phyloP scores from a whole-genome alignment of 2,797 vertebrate genomes.

The Dallia pectoralis region DNA sequence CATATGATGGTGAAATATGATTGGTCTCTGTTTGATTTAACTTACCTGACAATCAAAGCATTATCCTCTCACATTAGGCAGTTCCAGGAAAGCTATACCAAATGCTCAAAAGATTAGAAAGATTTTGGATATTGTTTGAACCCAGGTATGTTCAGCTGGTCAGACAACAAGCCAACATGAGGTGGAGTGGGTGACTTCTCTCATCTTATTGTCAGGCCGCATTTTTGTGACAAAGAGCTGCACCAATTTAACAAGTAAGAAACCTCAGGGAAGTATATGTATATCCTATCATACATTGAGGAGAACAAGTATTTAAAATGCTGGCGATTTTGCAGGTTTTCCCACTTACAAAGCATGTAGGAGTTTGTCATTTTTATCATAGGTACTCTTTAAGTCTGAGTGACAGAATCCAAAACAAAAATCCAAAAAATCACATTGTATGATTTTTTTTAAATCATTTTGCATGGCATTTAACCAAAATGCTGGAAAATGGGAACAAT shows the following conservation, averaged over 20 bases:
- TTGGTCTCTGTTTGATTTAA: not conserved
- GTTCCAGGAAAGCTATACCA: not conserved
- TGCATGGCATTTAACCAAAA: not conserved
- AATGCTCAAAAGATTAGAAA: not conserved
- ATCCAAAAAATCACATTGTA: too few species aligned
- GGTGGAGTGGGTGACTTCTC: not conserved
- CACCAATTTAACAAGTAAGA: not conserved
- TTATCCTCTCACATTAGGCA: not conserved
- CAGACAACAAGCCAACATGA: not conserved
- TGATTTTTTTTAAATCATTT: too few species aligned
- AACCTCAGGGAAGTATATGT: not conserved
- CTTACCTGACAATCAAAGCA: not conserved
- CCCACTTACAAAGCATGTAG: too few species aligned
- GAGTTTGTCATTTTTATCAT: too few species aligned
- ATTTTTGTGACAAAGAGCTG: conserved; percentile 25
- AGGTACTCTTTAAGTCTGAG: too few species aligned
- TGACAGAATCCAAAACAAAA: too few species aligned
- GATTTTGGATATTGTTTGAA: not conserved
- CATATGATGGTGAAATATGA: not conserved
- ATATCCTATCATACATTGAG: too few species aligned
- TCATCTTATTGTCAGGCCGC: not conserved
- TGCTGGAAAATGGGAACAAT: not conserved
- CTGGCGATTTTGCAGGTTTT: too few species aligned
- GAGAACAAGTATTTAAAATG: too few species aligned
- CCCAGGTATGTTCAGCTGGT: not conserved